Base-by-base conservation (phyloP, 2,797 vertebrate genomes). In the Enteromius radiatus region DNA sequence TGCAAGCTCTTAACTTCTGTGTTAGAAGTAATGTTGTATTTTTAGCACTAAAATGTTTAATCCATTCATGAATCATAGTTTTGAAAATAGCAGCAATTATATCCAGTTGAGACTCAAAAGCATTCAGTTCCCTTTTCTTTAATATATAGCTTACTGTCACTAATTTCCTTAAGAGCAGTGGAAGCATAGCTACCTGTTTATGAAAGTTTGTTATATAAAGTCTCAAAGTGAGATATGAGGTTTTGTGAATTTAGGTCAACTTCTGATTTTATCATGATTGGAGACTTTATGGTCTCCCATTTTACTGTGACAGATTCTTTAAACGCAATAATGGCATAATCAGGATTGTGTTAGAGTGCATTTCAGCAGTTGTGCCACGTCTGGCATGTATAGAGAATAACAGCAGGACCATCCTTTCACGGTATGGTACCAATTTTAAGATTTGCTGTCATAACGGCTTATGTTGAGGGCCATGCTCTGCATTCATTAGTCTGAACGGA, bases 351-450 rank as follows among this genome's bases (percentile, higher is more conserved):
- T 59, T 23, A 41, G 14, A 54, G 36, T 26, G 4, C 10, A 12
- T 56, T 23, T 56, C 3, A 23, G 52, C 9, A 56, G n/a, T 23
- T 11, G 3, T 11, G n/a, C n/a, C 52, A 11, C 1, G n/a, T 23
- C 14, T 31, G 28, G 59, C 59, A 33, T 64, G 3, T 19, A 8
- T 3, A 64, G 8, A 65, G 61, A 23, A 47, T 31, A 78, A 78
- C 76, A 47, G 76, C 26, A 15, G 41, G 41, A 79, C 36, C 31
- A 23, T 69, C n/a, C 21, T 41, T 68, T 79, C 47, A 26, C 15
- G 1, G 17, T 28, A 49, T 68, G n/a, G 0, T 38, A 28, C 21
- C n/a, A 69, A 23, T 78, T 67, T 78, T 67, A 14, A 65, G 3
- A 65, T 78, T 64, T 65, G 9, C 19, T 2, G 21, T 36, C 43